Evolutionary conservation across 2,888 invertebrate genomes (phyloP), one percentile per base, ranked within the genome.

Genomic region (Mermis nigrescens): DNA sequence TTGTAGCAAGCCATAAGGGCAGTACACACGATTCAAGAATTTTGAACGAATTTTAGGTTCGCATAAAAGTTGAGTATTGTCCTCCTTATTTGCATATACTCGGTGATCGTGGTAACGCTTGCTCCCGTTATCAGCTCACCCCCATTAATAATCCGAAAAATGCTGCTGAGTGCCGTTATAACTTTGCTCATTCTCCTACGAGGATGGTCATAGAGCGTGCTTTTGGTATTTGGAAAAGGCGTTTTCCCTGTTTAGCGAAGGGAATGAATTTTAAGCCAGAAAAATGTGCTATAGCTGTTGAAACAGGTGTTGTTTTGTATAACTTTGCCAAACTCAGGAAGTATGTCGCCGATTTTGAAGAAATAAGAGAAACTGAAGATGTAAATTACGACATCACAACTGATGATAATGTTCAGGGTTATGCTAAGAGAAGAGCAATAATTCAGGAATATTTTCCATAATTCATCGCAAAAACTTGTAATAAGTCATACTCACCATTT

Each of bases 191-290:
- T 7, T 38, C 38, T 7, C 19, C 38, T 19, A 19, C 38, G 38
- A 7, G 38, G 19, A 12, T 38, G 38, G 19, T 19, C 19, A 38
- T 38, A 38, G 38, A 38, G 19, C 38, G 19, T 12, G 19, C 38
- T 12, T 12, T 12, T 38, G 38, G 38, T 12, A 56, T 56, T 12
- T 7, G 3, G 57, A 56, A 56, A 48, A 48, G 57, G 46, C 46
- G 57, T 4, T 56, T 56, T 22, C 46, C 57, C 28, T n/a, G 7
- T 4, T n/a, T 54, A 15, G 2, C n/a, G 24, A 24, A 24, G 12
- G 26, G 54, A 15, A 4, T 54, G 29, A 12, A 27, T 24, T 54
- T 54, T 28, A 7, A 7, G 12, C 54, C 54, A 27, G 54, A 54
- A 54, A 54, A 27, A 54, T n/a, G 24, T 7, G 12, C 4, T 54